Conservation (phyloP, 2,888 invertebrate genomes). For the Entomobrya proxima region DNA sequence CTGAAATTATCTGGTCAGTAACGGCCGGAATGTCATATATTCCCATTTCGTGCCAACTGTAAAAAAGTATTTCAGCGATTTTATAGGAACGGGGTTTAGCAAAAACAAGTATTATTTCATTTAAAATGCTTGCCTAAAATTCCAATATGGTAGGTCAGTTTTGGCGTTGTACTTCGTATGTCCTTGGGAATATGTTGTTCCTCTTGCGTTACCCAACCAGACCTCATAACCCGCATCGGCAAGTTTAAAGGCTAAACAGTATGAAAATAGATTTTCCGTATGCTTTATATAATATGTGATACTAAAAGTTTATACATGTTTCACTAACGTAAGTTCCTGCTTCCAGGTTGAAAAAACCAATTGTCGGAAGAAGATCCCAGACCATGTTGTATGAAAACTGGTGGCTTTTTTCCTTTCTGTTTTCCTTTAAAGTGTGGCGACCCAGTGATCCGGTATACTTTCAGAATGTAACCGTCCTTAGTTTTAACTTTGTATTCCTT, state of each 20-base stretch:
- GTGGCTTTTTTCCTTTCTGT: constrained; percentile 9
- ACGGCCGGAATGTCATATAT: constrained; percentile 47
- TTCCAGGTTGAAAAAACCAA: constrained; percentile 45
- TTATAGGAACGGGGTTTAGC: no score
- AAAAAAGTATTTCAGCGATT: no score
- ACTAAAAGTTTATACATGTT: neutral
- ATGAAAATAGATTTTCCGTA: neutral
- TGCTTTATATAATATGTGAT: no score
- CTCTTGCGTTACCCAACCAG: constrained; percentile 46
- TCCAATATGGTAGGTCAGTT: constrained; percentile 39
- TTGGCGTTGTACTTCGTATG: constrained; percentile 6
- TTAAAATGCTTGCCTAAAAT: constrained; percentile 55
- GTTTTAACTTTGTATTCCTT: constrained; percentile 36
- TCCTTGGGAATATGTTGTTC: constrained; percentile 33
- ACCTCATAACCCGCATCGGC: constrained; percentile 56
- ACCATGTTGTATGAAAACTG: constrained; percentile 52
- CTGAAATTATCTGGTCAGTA: neutral
- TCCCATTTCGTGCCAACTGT: constrained; percentile 44
- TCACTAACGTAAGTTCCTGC: constrained; percentile 46
- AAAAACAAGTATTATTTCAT: no score
- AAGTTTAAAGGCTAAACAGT: constrained; percentile 35
- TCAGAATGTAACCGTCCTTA: constrained; percentile 52
- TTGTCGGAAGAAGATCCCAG: constrained; percentile 14
- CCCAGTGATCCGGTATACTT: constrained; percentile 36
- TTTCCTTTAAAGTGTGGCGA: neutral